These are phyloP conservation scores for Forbesichthys papilliferus DNA, from an alignment of 2,113 vertebrate species.

Conservation along the genomic window DNA sequence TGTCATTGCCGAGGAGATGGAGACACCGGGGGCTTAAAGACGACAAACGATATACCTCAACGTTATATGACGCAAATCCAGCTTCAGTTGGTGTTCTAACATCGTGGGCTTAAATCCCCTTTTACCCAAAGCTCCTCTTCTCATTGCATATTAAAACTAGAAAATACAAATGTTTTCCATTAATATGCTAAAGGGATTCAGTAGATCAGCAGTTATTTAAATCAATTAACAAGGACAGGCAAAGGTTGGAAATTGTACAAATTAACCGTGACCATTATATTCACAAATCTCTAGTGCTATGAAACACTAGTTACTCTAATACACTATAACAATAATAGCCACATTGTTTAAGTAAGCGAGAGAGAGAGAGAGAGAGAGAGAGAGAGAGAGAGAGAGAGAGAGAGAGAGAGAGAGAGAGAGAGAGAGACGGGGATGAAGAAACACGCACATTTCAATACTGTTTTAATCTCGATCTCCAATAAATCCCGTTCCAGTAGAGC, in stretches of 20 bases:
- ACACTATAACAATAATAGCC: no score
- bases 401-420: not conserved
- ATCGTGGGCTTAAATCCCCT: conserved; percentile 44
- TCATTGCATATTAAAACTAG: conserved; percentile 22
- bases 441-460: no score
- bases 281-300: no score
- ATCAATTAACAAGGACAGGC: not conserved
- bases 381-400: not conserved
- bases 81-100: conserved; percentile 31
- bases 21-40: conserved; percentile 42
- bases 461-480: no score
- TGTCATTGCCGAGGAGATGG: conserved; percentile 34
- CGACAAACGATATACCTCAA: conserved; percentile 49
- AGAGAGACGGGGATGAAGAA: not conserved
- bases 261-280: not conserved
- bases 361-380: not conserved
- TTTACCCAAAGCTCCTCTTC: conserved; percentile 32
- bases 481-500: no score
- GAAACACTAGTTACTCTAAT: no score
- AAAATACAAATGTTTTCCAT: conserved; percentile 7
- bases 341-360: not conserved
- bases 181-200: not conserved
- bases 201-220: not conserved
- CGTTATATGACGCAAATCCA: conserved; percentile 39
- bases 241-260: not conserved